Base-by-base conservation (phyloP, 1,140 invertebrate genomes). In the Listronotus oregonensis region DNA sequence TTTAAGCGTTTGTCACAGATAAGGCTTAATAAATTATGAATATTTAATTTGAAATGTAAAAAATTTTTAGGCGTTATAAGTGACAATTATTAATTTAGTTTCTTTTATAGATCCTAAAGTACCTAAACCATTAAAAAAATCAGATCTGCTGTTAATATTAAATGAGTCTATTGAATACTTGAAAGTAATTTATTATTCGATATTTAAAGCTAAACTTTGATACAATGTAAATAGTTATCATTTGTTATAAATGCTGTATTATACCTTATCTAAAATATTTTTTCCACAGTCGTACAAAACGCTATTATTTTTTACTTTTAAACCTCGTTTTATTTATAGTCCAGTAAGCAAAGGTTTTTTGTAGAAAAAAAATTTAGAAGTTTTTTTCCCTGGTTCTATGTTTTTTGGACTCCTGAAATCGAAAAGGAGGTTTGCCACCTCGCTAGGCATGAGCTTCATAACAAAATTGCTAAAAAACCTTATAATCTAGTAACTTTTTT, bases 191-290 rank as follows among this genome's bases (percentile, higher is more conserved):
- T 64, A 71, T 49, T 34, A 54, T 63, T 47, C 65, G 31, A 62
- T 68, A 71, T 62, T 71, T 68, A 69, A 71, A 71, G 60, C 63
- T 71, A 67, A 65, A 66, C 68, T 74, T 76, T 74, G 70, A 71
- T 75, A 77, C 69, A 67, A 71, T 75, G 72, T 76, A 76, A 64
- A 75, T 75, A 76, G 67, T 68, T 73, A 72, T 70, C 61, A 66
- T 52, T 52, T 18, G 18, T 62, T 52, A 32, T 52, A 62, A 52
- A 52, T 52, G 27, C 27, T 52, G 59, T 62, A 27, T 5, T 27
- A 27, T 18, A 50, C 46, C 37, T n/a, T 60, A 12, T 15, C 7
- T 52, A 51, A 40, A 62, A 12, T 18, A 55, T n/a, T 46, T 63
- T 54, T 27, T 27, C 21, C 5, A 27, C 21, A 27, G 5, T 27